Evolutionary conservation across 2,797 vertebrate species (phyloP), one percentile per base, ranked within the genome.

Genomic region (Gymnoscopelus microlampas): DNA sequence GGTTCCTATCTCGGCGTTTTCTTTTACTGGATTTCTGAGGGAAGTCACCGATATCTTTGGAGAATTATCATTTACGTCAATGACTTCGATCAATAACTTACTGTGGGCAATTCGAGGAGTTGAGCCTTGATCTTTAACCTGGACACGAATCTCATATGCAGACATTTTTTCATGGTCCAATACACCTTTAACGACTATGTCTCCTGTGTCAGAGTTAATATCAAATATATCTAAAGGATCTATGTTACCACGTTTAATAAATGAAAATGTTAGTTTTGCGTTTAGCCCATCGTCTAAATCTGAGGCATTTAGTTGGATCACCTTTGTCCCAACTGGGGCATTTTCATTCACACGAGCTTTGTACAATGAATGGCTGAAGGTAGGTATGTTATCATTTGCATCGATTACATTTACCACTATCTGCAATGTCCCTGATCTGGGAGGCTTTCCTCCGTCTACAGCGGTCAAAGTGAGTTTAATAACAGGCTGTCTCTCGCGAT

Each of bases 381-480:
- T 72, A 7, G 94, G 94, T 0, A 90, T 83, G 64, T 95, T 95
- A 80, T 95, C 94, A 5, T 95, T 95, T 19, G 89, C 92, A 85
- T 95, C 94, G 77, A 94, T 59, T 62, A 75, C 73, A 35, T 35
- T 57, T 13, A 79, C 29, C 5, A 6, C 23, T 26, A 78, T 69
- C 10, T 24, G 11, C 10, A 48, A 13, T 10, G 75, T 59, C 14
- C 58, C 71, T 11, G 71, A 74, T 58, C 26, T 68, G 0, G 47
- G 53, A 15, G 54, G 39, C 19, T 19, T 73, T 51, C 73, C 83
- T 65, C 77, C 50, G 11, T 68, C 69, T 50, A 51, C 3, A 58
- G 68, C 71, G 58, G 71, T 70, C 1, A 67, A 93, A 66, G 92
- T 84, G 60, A 95, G 77, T 62, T 74, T 88, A 85, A 92, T 90